Percentiles rank a stretch among this genome's conserved stretches.
Evolutionary conservation across 2,797 vertebrate species (phyloP).

Genomic region (Sebastes diaconus): DNA sequence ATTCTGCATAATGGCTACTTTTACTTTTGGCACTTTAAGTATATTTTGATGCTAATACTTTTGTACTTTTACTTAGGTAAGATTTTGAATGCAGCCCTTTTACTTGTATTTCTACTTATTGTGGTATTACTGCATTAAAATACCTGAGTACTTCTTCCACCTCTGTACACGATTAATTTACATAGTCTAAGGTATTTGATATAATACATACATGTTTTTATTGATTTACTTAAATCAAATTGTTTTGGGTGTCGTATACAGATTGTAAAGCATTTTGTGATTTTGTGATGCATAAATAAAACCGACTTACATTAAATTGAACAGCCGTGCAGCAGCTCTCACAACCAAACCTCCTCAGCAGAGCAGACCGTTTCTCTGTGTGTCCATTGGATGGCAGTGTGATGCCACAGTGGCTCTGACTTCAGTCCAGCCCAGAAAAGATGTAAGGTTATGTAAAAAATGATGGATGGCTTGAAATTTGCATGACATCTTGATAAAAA

Average conservation of each 20-base stretch:
- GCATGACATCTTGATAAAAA: slow-evolving; percentile 74
- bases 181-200: neutral
- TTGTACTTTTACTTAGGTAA: too few species aligned
- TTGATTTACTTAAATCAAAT: neutral
- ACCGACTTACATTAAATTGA: neutral
- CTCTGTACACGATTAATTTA: neutral
- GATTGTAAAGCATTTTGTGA: neutral
- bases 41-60: too few species aligned
- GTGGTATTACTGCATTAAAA: too few species aligned
- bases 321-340: neutral
- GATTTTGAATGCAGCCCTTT: too few species aligned
- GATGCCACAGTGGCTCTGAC: slow-evolving; percentile 27
- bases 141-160: too few species aligned
- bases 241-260: neutral
- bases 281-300: neutral
- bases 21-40: too few species aligned
- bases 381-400: slow-evolving; percentile 72
- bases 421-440: slow-evolving; percentile 20
- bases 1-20: too few species aligned
- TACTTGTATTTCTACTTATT: too few species aligned
- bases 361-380: neutral
- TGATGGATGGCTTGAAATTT: slow-evolving; percentile 75
- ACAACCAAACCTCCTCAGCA: neutral
- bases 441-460: slow-evolving; percentile 64
- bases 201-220: neutral